phyloP scores from a whole-genome alignment of 1,140 invertebrate species.

The Drosophila kohkoa region DNA sequence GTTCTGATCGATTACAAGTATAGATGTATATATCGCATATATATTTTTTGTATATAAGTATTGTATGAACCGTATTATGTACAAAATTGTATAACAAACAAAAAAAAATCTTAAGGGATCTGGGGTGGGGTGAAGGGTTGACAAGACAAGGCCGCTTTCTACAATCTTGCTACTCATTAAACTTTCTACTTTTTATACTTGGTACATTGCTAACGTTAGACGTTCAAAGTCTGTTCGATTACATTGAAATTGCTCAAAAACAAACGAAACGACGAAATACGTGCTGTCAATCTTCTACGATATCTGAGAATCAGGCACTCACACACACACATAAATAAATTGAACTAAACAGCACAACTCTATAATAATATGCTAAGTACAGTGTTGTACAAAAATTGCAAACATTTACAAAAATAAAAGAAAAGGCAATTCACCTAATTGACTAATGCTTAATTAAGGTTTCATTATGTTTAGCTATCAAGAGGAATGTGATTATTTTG shows the following conservation, averaged over 20 bases:
- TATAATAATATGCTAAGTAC: constrained; percentile 35
- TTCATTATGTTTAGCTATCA: constrained; percentile 12
- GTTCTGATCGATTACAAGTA: constrained; percentile 29
- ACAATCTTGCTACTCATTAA: constrained; percentile 16
- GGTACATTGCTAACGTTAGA: constrained; percentile 55
- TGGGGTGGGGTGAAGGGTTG: neutral
- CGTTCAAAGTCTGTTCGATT: constrained; percentile 59
- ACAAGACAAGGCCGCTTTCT: constrained; percentile 28
- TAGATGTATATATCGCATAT: constrained; percentile 11
- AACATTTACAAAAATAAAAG: constrained; percentile 3
- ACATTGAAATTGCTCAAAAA: neutral
- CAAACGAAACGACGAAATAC: neutral
- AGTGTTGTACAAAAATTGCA: constrained; percentile 14
- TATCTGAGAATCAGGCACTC: neutral
- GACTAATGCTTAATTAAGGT: constrained; percentile 45
- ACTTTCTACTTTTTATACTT: constrained; percentile 27
- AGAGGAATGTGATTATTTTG: constrained; percentile 12
- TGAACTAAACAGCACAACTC: constrained; percentile 47
- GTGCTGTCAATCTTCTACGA: neutral
- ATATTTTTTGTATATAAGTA: constrained; percentile 16
- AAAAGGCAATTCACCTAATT: constrained; percentile 40
- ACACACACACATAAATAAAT: constrained; percentile 19
- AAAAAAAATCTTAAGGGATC: neutral
- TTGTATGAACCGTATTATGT: constrained; percentile 23
- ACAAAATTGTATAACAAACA: constrained; percentile 11